phyloP scores from a whole-genome alignment of 2,888 invertebrate genomes.

The Pecten maximus region DNA sequence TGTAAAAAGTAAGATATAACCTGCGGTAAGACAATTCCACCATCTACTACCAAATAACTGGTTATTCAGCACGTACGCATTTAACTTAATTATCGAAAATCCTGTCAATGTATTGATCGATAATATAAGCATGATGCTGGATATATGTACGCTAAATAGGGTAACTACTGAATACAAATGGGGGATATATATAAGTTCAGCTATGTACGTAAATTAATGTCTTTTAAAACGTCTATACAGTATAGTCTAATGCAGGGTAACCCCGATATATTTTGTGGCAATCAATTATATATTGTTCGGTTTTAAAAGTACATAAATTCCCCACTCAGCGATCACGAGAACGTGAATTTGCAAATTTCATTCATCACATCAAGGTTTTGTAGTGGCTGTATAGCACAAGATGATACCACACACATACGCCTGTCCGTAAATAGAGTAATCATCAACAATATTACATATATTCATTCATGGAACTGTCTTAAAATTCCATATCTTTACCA shows the following conservation, averaged over 20 bases:
- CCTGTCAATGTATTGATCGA: no score
- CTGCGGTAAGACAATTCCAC: no score
- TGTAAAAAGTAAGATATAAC: no score
- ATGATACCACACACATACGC: conserved; percentile 19
- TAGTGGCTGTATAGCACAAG: neutral
- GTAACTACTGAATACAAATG: no score
- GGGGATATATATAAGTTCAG: neutral
- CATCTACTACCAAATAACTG: no score
- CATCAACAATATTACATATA: neutral
- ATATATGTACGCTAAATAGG: no score
- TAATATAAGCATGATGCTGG: no score
- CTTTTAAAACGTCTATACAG: neutral
- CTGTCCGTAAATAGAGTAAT: neutral
- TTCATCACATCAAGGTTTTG: neutral
- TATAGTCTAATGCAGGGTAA: neutral
- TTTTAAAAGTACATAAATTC: neutral
- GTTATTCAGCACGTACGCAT: no score
- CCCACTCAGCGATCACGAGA: neutral
- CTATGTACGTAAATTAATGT: neutral
- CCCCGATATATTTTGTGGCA: neutral
- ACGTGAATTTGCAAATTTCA: conserved; percentile 15
- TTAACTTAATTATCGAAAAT: no score
- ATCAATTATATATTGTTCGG: neutral
- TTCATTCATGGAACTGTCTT: conserved; percentile 24
- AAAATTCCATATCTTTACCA: neutral